phyloP scores from a whole-genome alignment of 1,140 invertebrate genomes.

The Hirudo medicinalis region DNA sequence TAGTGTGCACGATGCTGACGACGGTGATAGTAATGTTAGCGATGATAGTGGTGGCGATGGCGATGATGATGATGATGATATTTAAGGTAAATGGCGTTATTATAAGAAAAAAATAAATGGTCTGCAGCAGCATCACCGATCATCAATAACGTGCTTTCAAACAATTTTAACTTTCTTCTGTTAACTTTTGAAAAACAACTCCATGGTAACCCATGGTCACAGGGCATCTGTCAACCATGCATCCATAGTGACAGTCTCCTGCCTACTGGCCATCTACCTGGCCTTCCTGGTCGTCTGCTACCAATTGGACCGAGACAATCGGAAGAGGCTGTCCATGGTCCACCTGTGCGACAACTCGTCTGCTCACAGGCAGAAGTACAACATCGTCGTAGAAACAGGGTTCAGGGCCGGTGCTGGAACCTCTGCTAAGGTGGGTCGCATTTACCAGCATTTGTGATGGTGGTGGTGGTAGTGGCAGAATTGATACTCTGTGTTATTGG shows the following conservation, averaged over 20 bases:
- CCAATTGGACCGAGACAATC: neutral
- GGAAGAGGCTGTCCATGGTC: slow-evolving; percentile 27
- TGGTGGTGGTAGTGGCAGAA: too few relatives aligned
- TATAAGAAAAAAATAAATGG: neutral
- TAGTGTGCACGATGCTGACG: too few relatives aligned
- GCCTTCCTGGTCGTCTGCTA: neutral
- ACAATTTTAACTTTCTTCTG: too few relatives aligned
- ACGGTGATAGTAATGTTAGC: neutral
- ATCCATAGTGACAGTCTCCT: neutral
- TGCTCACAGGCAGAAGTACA: slow-evolving; percentile 36
- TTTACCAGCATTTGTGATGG: slow-evolving; percentile 6
- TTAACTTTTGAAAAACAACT: slow-evolving; percentile 7
- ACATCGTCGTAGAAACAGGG: slow-evolving; percentile 40
- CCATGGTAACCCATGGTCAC: neutral
- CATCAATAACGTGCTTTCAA: too few relatives aligned
- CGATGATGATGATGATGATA: neutral
- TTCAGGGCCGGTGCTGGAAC: slow-evolving; percentile 35
- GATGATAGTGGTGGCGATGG: neutral
- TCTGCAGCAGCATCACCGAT: neutral
- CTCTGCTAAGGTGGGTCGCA: slow-evolving; percentile 34
- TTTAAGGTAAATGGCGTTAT: neutral
- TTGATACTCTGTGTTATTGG: neutral
- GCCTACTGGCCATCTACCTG: neutral
- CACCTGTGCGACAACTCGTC: slow-evolving; percentile 36
- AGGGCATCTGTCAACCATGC: neutral